Percentiles rank a stretch among this genome's conserved stretches.
phyloP scores from a whole-genome alignment of 1,140 invertebrate species.

The Drosophila ironensis region DNA sequence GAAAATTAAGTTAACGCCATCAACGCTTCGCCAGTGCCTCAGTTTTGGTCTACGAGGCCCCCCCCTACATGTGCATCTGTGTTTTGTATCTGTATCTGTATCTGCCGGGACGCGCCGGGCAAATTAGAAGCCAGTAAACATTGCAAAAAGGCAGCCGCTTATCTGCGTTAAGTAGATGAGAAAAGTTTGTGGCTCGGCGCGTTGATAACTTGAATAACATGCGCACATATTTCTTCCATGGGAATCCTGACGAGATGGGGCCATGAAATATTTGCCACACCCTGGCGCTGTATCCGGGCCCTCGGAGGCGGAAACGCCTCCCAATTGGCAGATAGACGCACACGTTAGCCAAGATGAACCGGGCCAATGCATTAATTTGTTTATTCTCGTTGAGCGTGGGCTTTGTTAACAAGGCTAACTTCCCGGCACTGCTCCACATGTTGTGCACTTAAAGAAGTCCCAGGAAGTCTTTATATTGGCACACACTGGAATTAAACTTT shows the following conservation, averaged over 20 bases:
- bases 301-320: slow-evolving; percentile 21
- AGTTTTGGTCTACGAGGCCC: slow-evolving; percentile 5
- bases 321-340: slow-evolving; percentile 21
- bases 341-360: slow-evolving; percentile 24
- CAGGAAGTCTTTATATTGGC: no score
- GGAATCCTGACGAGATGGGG: slow-evolving; percentile 16
- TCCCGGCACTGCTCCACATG: neutral
- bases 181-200: slow-evolving; percentile 71
- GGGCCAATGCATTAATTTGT: slow-evolving; percentile 63
- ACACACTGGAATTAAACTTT: no score
- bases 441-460: no score
- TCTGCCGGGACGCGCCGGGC: slow-evolving; percentile 40
- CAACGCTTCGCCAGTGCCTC: slow-evolving; percentile 64
- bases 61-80: neutral
- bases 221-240: slow-evolving; percentile 58
- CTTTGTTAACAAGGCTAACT: slow-evolving; percentile 39
- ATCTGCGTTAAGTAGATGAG: slow-evolving; percentile 79
- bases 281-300: neutral
- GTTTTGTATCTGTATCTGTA: slow-evolving; percentile 10
- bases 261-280: neutral
- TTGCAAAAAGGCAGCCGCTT: slow-evolving; percentile 61
- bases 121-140: slow-evolving; percentile 77
- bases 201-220: slow-evolving; percentile 78
- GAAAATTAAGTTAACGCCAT: slow-evolving; percentile 78
- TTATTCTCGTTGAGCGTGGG: slow-evolving; percentile 43